These are phyloP conservation scores for Benthosema pterotum DNA, from an alignment of 2,797 vertebrate species.

Conservation along the genomic window DNA sequence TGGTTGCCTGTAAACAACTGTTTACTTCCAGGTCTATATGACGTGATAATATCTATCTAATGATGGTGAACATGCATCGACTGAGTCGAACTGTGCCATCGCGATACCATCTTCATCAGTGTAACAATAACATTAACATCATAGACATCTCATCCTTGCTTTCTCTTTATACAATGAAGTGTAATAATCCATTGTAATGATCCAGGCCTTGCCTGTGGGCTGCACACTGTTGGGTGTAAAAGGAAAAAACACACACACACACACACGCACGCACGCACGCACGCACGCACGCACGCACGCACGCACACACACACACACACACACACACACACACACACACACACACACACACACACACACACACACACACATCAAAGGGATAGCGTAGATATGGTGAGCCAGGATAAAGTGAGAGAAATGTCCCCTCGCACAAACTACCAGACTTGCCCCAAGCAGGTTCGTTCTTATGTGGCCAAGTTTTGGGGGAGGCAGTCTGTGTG, in stretches of 20 bases:
- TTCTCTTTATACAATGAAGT: constrained; percentile 34
- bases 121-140: constrained; percentile 18
- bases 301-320: too few relatives aligned
- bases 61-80: constrained; percentile 15
- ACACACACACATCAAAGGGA: constrained; percentile 78
- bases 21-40: constrained; percentile 10
- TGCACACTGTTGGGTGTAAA: constrained; percentile 61
- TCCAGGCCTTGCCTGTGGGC: constrained; percentile 62
- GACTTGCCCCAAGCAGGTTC: constrained; percentile 49
- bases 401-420: constrained; percentile 59
- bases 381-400: constrained; percentile 61
- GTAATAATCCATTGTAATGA: constrained; percentile 55
- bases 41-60: not conserved
- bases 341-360: too few relatives aligned
- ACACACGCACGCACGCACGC: constrained; percentile 46
- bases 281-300: constrained; percentile 36
- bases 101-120: constrained; percentile 25
- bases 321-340: too few relatives aligned
- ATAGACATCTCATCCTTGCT: constrained; percentile 32
- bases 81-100: constrained; percentile 1
- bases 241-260: constrained; percentile 48
- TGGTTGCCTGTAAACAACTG: constrained; percentile 39
- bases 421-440: constrained; percentile 58
- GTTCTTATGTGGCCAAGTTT: constrained; percentile 38
- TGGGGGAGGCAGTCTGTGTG: constrained; percentile 43